Conservation (phyloP, 30 jellyfish, hydroid and myxozoan species). For the Aurelia aurita complex sp. Pacific region DNA sequence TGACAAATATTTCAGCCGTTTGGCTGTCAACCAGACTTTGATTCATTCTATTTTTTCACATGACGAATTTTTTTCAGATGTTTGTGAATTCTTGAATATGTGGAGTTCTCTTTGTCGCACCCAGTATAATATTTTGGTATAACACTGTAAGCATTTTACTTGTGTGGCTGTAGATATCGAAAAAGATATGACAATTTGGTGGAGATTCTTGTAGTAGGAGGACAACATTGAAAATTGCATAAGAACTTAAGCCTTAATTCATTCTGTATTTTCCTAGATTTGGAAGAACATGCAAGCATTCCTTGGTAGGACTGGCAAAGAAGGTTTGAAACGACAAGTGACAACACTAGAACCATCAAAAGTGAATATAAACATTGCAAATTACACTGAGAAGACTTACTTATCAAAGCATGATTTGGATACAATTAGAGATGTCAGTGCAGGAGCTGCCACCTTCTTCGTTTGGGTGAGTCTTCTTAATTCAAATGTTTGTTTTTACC, state of each 20-base stretch:
- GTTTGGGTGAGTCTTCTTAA: constrained; percentile 80
- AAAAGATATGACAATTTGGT: too few species aligned
- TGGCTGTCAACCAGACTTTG: too few species aligned
- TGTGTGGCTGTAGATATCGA: too few species aligned
- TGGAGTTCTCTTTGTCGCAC: too few species aligned
- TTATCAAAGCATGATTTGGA: constrained; percentile 77
- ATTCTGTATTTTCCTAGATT: constrained; percentile 22
- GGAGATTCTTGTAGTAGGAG: too few species aligned
- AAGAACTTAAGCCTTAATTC: neutral
- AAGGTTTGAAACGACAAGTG: constrained; percentile 84
- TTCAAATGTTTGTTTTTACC: neutral
- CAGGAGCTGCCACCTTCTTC: constrained; percentile 97
- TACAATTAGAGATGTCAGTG: constrained; percentile 89
- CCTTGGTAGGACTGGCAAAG: constrained; percentile 92
- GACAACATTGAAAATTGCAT: too few species aligned
- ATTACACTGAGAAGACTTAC: constrained; percentile 71
- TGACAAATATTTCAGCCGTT: too few species aligned
- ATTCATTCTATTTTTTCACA: too few species aligned
- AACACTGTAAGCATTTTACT: too few species aligned
- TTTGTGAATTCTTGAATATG: too few species aligned
- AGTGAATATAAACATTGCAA: constrained; percentile 61
- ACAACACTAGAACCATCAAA: constrained; percentile 83
- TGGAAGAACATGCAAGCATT: constrained; percentile 95
- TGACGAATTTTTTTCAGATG: too few species aligned
- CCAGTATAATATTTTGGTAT: too few species aligned